phyloP scores from a whole-genome alignment of 2,888 invertebrate species.

The Ditula angustiorana region DNA sequence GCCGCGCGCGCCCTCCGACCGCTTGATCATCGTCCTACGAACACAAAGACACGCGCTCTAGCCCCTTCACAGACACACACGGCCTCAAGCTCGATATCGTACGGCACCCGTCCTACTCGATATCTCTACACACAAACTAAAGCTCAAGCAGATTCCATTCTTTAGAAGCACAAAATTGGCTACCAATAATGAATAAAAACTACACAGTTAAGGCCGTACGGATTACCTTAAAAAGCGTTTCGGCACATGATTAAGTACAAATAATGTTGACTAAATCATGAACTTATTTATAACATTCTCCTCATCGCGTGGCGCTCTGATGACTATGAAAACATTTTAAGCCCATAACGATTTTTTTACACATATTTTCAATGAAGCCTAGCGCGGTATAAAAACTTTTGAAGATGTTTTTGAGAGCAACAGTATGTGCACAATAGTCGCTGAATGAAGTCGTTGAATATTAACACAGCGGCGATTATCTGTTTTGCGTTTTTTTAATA shows the following conservation, averaged over 20 bases:
- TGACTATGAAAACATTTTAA: too few species aligned
- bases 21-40: constrained; percentile 94
- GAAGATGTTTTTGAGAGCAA: not conserved
- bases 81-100: not conserved
- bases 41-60: constrained; percentile 30
- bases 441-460: not conserved
- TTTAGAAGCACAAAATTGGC: not conserved
- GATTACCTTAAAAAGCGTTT: not conserved
- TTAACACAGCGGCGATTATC: not conserved
- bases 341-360: too few species aligned
- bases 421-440: not conserved
- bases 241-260: not conserved
- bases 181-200: not conserved
- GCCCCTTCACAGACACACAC: constrained; percentile 2
- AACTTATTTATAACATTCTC: not conserved
- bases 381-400: too few species aligned
- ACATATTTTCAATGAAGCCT: too few species aligned
- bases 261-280: not conserved
- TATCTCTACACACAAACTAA: not conserved
- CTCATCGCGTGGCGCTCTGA: not conserved
- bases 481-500: not conserved
- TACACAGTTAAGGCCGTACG: not conserved
- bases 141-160: not conserved
- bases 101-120: not conserved
- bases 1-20: constrained; percentile 93